Evolutionary conservation across 2,113 vertebrate species (phyloP).

Genomic region (Equus przewalskii): DNA sequence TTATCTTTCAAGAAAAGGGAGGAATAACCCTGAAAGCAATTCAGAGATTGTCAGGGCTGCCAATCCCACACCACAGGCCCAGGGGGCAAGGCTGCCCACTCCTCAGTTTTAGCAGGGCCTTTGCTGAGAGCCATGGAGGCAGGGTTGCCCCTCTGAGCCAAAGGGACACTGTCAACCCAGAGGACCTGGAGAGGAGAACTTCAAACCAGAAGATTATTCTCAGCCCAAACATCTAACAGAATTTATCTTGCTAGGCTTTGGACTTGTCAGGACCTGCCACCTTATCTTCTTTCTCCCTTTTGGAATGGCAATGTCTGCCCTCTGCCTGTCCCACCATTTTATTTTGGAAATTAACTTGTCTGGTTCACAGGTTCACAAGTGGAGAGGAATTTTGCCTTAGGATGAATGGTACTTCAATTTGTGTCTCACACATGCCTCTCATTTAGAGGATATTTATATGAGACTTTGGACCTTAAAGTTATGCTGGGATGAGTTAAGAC

Average conservation of each 20-base stretch:
- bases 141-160: not conserved
- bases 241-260: not conserved
- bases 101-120: not conserved
- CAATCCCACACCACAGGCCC: not conserved
- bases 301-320: not conserved
- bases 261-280: not conserved
- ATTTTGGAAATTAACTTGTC: not conserved
- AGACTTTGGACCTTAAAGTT: not conserved
- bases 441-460: not conserved
- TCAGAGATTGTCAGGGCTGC: not conserved
- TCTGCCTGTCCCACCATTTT: not conserved
- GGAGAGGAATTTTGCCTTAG: not conserved
- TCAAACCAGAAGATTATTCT: not conserved
- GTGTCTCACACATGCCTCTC: not conserved
- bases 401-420: not conserved
- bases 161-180: not conserved
- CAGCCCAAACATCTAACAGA: no score
- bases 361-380: not conserved
- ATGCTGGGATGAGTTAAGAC: not conserved
- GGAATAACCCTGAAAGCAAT: not conserved
- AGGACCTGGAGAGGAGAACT: not conserved
- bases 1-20: not conserved
- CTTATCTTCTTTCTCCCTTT: not conserved
- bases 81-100: not conserved
- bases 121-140: not conserved